Base-by-base conservation (phyloP, 2,888 invertebrate genomes). In the Andrena trimmerana region DNA sequence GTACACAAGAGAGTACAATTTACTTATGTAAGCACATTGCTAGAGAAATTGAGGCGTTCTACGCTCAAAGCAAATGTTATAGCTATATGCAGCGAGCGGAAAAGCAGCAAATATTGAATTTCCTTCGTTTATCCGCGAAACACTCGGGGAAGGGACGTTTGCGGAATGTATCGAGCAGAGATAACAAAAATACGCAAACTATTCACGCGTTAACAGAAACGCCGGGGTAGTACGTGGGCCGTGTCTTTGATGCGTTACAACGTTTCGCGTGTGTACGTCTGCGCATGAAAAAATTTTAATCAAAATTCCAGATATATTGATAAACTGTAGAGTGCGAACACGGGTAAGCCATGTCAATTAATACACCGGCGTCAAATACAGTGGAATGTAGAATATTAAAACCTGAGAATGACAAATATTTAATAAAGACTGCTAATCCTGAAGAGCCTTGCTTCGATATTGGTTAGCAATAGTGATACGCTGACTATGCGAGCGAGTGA, bases 321-420 rank as follows among this genome's bases (percentile, higher is more conserved):
- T 16, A n/a, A 4, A 16, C 60, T 29, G n/a, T 27, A 54, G 27
- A 27, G 50, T 5, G 42, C 4, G 66, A 48, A 57, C 50, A 7
- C 7, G 0, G 50, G 57, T 31, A 52, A 6, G 59, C 75, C 67
- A 67, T 71, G 42, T 63, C 67, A 82, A 81, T 81, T 80, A 81
- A 74, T 80, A 42, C 52, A 72, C 42, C 29, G 54, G 29, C 63
- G 63, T 68, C 60, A 62, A 60, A 33, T 66, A 29, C 29, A 20
- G 1, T 3, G 70, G 69, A 81, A 74, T 69, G 65, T 54, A 63
- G 52, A 81, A 81, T 74, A 80, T 81, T 81, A 80, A 66, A 74
- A 70, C 69, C 31, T 52, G 16, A 50, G 73, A 80, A 81, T 81
- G 68, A 42, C 59, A 69, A 70, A 66, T 57, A 81, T 81, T 81